These are phyloP conservation scores for Temnopleurus reevesii DNA, from an alignment of 53 echinoderm and acorn worm species.

Conservation along the genomic window DNA sequence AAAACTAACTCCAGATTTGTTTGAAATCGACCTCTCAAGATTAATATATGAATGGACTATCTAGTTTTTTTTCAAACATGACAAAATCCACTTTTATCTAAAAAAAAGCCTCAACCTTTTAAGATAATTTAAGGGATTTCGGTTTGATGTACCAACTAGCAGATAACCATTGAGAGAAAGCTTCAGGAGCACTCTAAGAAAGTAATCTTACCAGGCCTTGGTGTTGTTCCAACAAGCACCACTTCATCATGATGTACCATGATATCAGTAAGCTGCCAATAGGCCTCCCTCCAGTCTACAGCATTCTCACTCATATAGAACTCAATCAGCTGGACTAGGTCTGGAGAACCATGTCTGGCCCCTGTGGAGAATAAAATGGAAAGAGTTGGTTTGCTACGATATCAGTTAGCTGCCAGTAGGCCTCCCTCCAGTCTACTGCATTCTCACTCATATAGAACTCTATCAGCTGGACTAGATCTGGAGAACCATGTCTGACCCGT, in stretches of 20 bases:
- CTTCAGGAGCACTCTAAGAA: not conserved
- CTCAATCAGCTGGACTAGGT: slow-evolving; percentile 75
- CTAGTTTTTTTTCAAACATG: no score
- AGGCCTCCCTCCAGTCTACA: slow-evolving; percentile 93
- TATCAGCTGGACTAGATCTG: slow-evolving; percentile 65
- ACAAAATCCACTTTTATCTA: no score
- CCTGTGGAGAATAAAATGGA: slow-evolving; percentile 48
- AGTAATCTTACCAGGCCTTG: not conserved
- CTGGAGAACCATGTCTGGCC: slow-evolving; percentile 50
- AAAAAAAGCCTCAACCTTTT: no score
- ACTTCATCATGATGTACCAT: slow-evolving; percentile 26
- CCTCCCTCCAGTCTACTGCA: slow-evolving; percentile 83
- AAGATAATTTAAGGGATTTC: no score
- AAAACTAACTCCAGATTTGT: no score
- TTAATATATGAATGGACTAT: no score
- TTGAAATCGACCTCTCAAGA: no score
- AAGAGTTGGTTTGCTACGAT: slow-evolving; percentile 39
- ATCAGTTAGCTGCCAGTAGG: slow-evolving; percentile 71
- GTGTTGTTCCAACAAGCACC: not conserved
- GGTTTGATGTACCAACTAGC: no score
- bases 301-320: slow-evolving; percentile 77
- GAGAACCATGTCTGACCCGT: slow-evolving; percentile 65
- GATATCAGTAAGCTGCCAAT: slow-evolving; percentile 69
- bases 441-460: slow-evolving; percentile 77
- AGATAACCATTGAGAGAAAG: no score